Evolutionary conservation across 2,888 invertebrate species (phyloP), one percentile per base, ranked within the genome.

Genomic region (Phytoseiulus persimilis): DNA sequence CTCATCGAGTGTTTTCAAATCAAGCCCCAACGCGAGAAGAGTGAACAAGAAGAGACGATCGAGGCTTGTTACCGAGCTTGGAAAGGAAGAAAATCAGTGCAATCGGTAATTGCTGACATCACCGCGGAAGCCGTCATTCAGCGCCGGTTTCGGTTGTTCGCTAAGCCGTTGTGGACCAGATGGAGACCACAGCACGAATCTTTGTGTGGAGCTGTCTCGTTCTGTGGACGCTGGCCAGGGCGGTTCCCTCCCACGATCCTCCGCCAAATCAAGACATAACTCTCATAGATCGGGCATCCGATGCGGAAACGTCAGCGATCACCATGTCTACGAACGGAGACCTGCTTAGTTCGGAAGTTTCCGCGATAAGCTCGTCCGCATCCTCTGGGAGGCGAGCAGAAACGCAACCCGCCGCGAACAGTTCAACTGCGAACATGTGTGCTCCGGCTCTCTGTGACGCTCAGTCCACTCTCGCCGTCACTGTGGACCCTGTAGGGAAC

Each of bases 141-240:
- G 2, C 65, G 14, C 65, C 39, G 39, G 9, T 65, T 28, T 65
- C 65, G 2, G 11, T 28, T 14, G 65, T 28, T 65, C 23, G 65
- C 65, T n/a, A n/a, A 87, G 23, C 45, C 33, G 33, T 23, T 31
- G 33, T 87, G 87, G 87, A 9, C 32, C 87, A 87, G 87, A 31
- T 87, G 87, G 87, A 32, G n/a, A 33, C 32, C 33, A 87, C 45
- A 45, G 33, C 33, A n/a, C 32, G 9, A 87, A 11, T 33, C 14
- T 2, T 87, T 33, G 45, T 87, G 45, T 87, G 87, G 87, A 32
- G 87, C 87, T 39, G 32, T 45, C 87, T 87, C n/a, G 32, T 87
- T 87, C 9, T 32, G n/a, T 87, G 39, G 31, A 45, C 45, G 33
- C 87, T 39, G 11, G 33, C 33, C 33, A 87, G 45, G 87, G 32